Evolutionary conservation across 1,140 invertebrate genomes (phyloP), one percentile per base, ranked within the genome.

Genomic region (Philaenus spumarius): DNA sequence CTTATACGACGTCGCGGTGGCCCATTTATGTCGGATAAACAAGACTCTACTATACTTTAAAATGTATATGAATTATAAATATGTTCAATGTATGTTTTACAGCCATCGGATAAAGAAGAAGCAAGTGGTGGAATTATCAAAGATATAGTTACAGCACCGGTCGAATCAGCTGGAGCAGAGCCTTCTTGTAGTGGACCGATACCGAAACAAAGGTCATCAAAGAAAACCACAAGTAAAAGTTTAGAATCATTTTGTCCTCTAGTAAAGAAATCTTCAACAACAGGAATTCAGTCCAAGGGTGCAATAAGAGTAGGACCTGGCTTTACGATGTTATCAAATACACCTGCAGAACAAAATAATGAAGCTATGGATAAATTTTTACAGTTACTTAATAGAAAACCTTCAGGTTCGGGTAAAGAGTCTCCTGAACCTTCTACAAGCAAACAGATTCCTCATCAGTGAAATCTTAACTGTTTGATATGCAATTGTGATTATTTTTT

Each of bases 281-380:
- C n/a, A 15, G 45, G 45, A 17, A 19, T 23, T 23, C 14, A 14
- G 17, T 23, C 45, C 2, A 17, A n/a, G 2, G 12, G 20, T 2
- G 17, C 22, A 19, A 37, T 37, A 30, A 30, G 50, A 3, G 26
- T 51, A 12, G 56, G 34, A 17, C 56, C 56, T 34, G 56, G 56
- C 1, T 40, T 37, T 22, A 39, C 56, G 0, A 51, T 58, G 35
- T 26, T 58, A 9, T 50, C 56, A 1, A 20, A 34, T n/a, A 50
- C 17, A 5, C 56, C 56, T 23, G 46, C 42, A 23, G n/a, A n/a
- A 7, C 26, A 47, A 14, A 50, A 58, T 34, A 19, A 47, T 6
- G 56, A 58, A 48, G 46, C 45, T 20, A 58, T 50, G 56, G 14
- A 48, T 15, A 34, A 37, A 15, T 58, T 58, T 19, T 35, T 58